phyloP scores from a whole-genome alignment of 2,888 invertebrate species.

The Parapristionchus giblindavisi region DNA sequence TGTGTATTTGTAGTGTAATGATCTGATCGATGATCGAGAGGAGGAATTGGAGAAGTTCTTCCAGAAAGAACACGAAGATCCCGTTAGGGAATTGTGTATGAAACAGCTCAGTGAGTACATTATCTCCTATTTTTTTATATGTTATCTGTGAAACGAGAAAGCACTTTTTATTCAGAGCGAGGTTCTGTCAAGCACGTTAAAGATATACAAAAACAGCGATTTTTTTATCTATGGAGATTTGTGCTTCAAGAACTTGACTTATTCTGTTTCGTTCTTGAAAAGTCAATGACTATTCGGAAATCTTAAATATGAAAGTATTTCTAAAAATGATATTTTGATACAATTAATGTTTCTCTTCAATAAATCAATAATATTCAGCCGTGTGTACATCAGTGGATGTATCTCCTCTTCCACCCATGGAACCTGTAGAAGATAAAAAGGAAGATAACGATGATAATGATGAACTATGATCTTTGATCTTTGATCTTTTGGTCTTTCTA shows the following conservation, averaged over 20 bases:
- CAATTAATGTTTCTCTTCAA: background rate
- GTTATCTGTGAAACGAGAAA: no score
- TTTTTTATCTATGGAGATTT: no score
- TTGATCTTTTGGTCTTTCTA: no score
- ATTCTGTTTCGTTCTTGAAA: no score
- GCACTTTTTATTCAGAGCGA: no score
- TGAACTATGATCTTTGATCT: conserved; percentile 9
- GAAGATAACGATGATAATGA: conserved; percentile 37
- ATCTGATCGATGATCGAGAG: conserved; percentile 54
- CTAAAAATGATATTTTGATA: background rate
- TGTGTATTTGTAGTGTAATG: conserved; percentile 50
- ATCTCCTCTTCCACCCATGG: conserved; percentile 52
- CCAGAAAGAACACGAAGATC: conserved; percentile 44
- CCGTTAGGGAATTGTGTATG: conserved; percentile 54
- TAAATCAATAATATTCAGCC: conserved; percentile 16
- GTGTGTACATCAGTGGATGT: conserved; percentile 59
- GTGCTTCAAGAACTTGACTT: no score
- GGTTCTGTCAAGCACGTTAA: no score
- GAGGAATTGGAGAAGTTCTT: conserved; percentile 54
- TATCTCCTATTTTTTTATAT: no score
- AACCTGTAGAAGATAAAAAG: conserved; percentile 44
- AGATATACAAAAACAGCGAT: no score
- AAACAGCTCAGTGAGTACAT: conserved; percentile 37
- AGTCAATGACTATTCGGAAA: background rate
- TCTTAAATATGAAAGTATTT: background rate